Evolutionary conservation across 35 echinoderm and acorn worm genomes (phyloP).

Genomic region (Lytechinus variegatus): DNA sequence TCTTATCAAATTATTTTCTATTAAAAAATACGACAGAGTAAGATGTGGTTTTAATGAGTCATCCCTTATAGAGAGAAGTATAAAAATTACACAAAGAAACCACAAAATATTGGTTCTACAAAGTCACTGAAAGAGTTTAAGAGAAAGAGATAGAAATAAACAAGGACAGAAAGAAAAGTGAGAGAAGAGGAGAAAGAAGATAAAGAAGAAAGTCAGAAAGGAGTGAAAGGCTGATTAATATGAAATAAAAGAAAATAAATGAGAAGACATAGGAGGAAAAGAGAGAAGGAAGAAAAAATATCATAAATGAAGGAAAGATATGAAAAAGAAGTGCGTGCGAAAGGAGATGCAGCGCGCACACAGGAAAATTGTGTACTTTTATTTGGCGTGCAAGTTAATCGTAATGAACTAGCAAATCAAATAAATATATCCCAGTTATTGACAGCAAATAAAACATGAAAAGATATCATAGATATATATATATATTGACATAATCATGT

Average conservation of each 20-base stretch:
- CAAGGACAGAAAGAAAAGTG: neutral
- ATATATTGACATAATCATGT: no score
- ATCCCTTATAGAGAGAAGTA: neutral
- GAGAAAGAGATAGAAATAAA: no score
- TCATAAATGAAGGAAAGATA: neutral
- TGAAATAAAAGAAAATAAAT: neutral
- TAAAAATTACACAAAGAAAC: neutral
- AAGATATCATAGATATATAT: no score
- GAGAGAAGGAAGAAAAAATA: neutral
- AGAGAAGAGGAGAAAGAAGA: neutral
- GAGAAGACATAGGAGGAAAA: neutral
- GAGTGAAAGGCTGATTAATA: neutral
- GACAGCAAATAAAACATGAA: no score
- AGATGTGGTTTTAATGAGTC: neutral
- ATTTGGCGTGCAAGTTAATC: no score
- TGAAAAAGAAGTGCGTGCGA: no score
- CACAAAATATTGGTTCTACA: neutral
- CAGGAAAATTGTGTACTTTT: no score
- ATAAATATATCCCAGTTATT: no score
- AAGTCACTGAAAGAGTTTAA: no score
- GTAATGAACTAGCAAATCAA: no score
- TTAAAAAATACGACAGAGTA: neutral
- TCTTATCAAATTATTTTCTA: neutral
- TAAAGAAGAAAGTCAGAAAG: neutral
- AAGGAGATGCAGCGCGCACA: no score